These are phyloP conservation scores for Caenorhabditis sp. DNA, from an alignment of 2,888 invertebrate species.

Conservation along the genomic window DNA sequence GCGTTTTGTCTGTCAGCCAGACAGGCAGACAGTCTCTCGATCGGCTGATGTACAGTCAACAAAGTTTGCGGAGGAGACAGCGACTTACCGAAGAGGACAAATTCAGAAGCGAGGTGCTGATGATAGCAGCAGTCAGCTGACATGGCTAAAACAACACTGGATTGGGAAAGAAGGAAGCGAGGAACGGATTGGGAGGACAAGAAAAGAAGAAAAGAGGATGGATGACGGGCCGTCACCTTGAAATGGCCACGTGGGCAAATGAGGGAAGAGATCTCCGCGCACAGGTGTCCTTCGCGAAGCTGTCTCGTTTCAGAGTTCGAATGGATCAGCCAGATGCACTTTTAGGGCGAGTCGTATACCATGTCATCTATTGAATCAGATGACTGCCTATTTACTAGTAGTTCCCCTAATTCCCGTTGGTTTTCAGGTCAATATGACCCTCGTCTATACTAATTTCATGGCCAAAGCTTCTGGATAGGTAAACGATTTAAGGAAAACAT, in stretches of 20 bases:
- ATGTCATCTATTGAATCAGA: no score
- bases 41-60: slow-evolving; percentile 14
- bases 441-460: no score
- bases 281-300: neutral
- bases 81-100: slow-evolving; percentile 4
- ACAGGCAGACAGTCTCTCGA: neutral
- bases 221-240: slow-evolving; percentile 11
- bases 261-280: neutral
- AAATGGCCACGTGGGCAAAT: slow-evolving; percentile 11
- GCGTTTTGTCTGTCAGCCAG: neutral
- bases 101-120: slow-evolving; percentile 18
- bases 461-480: no score
- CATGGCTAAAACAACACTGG: slow-evolving; percentile 27
- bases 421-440: no score
- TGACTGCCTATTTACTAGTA: no score
- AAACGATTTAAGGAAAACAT: no score
- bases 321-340: neutral
- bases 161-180: neutral
- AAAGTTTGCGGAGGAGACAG: neutral
- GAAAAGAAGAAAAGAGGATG: neutral
- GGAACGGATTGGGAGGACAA: slow-evolving; percentile 8
- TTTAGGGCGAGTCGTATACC: neutral
- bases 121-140: slow-evolving; percentile 49
- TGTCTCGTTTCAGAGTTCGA: neutral
- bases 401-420: no score